A percentile compares a stretch with the other conserved stretches of the same genome.
Evolutionary conservation across 53 echinoderm and acorn worm genomes (phyloP).

Genomic region (Glandiceps talaboti): DNA sequence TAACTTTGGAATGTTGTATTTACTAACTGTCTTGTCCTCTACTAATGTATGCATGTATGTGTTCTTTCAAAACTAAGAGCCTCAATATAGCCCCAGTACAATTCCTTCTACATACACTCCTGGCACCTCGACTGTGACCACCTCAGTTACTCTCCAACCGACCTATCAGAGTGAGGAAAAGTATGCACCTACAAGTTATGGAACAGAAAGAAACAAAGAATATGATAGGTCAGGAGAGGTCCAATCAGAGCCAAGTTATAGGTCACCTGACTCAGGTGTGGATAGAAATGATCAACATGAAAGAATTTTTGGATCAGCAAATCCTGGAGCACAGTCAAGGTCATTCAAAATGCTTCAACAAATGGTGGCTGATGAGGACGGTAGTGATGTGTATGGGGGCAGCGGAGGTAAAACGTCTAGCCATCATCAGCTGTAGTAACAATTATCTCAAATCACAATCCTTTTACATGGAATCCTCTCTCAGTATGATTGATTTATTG

Average conservation of each 20-base stretch:
- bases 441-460: no score
- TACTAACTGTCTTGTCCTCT: background rate
- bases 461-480: no score
- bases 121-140: background rate
- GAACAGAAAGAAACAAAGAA: background rate
- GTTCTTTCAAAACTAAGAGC: background rate
- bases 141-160: background rate
- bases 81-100: background rate
- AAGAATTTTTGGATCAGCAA: background rate
- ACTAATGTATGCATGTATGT: background rate
- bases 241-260: background rate
- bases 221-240: background rate
- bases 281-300: background rate
- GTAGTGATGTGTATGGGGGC: conserved; percentile 20
- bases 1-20: no score
- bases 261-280: background rate
- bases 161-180: no score
- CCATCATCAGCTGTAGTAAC: no score
- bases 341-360: conserved; percentile 79
- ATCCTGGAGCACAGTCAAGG: conserved; percentile 58
- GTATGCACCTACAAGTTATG: background rate
- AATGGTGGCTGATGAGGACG: conserved; percentile 35
- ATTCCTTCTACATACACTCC: background rate
- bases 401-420: background rate
- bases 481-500: no score